phyloP scores from a whole-genome alignment of 1,140 invertebrate species.

The Zaprionus inermis region DNA sequence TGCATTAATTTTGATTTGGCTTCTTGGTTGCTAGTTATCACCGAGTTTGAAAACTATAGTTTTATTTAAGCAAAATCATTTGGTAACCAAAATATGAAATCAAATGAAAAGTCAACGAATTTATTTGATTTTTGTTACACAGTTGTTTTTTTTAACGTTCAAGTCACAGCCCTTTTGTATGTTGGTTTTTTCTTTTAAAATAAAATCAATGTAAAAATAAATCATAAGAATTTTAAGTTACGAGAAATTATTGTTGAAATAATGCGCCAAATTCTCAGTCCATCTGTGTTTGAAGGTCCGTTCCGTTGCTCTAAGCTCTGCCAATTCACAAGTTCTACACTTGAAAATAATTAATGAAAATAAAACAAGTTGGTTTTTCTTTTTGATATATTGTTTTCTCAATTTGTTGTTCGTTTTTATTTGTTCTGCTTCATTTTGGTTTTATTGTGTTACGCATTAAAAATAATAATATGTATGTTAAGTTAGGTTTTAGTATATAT shows the following conservation, averaged over 20 bases:
- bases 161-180: constrained; percentile 77
- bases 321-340: constrained; percentile 60
- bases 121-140: constrained; percentile 69
- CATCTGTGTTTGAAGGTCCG: constrained; percentile 33
- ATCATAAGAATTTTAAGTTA: constrained; percentile 37
- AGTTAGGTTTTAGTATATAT: constrained; percentile 61
- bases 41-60: constrained; percentile 60
- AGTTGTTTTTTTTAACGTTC: constrained; percentile 64
- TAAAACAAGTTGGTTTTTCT: constrained; percentile 69
- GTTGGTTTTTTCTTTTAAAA: constrained; percentile 56
- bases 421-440: constrained; percentile 62
- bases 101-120: constrained; percentile 41
- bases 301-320: constrained; percentile 54
- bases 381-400: constrained; percentile 59
- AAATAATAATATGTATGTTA: constrained; percentile 75
- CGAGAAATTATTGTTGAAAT: constrained; percentile 33
- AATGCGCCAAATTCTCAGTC: constrained; percentile 60
- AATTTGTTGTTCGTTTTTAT: constrained; percentile 73
- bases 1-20: constrained; percentile 79
- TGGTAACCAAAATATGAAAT: constrained; percentile 7
- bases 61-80: constrained; percentile 38
- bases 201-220: constrained; percentile 32
- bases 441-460: constrained; percentile 68
- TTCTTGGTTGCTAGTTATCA: constrained; percentile 74
- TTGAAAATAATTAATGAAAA: constrained; percentile 58